These are phyloP conservation scores for Calycopis cecrops DNA, from an alignment of 1,140 invertebrate genomes.

Conservation along the genomic window DNA sequence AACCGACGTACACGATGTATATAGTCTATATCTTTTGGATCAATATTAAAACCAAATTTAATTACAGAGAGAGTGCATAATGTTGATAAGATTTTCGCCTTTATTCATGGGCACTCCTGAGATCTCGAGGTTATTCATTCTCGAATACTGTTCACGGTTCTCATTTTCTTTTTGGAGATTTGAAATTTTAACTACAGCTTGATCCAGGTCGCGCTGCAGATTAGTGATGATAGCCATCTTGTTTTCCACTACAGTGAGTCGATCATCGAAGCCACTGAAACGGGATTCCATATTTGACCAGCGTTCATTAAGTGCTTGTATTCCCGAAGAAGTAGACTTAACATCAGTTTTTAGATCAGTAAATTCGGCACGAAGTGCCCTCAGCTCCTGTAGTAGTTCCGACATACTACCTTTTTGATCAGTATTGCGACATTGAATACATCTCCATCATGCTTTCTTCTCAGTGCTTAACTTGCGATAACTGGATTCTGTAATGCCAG, in stretches of 20 bases:
- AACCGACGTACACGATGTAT: conserved; percentile 10
- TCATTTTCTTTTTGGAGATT: not conserved
- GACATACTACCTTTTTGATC: not conserved
- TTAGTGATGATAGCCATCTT: not conserved
- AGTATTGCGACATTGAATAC: not conserved
- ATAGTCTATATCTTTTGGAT: not conserved
- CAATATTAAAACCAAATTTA: conserved; percentile 2
- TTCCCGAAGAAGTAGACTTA: not conserved
- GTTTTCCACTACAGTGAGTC: not conserved
- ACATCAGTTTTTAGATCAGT: not conserved
- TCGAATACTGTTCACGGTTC: conserved; percentile 1
- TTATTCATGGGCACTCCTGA: conserved; percentile 11
- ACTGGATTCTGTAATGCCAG: not conserved
- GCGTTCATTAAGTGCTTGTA: not conserved
- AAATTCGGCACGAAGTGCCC: not conserved
- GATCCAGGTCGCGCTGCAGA: not conserved
- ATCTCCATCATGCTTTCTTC: not conserved
- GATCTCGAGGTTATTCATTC: conserved; percentile 16
- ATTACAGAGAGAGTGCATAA: not conserved
- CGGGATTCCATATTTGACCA: not conserved
- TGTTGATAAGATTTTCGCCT: conserved; percentile 12
- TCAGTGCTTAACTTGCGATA: not conserved
- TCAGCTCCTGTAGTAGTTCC: not conserved
- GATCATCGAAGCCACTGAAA: not conserved
- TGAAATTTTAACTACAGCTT: not conserved